Conservation (phyloP, 2,888 invertebrate genomes). For the Leptinotarsa juncta region DNA sequence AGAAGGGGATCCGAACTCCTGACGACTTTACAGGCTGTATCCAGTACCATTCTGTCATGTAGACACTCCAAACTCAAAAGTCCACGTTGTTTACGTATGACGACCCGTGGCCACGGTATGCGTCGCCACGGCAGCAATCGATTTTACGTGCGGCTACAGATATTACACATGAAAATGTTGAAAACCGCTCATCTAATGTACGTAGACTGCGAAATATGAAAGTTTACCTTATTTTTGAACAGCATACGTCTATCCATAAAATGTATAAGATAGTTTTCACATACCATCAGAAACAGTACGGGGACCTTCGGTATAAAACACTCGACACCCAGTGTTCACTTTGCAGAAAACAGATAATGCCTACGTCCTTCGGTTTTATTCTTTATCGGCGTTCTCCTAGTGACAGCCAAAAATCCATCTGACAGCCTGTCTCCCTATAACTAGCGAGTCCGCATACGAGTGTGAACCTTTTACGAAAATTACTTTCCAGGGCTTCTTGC, state of each 20-base stretch:
- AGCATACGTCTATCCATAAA: not conserved
- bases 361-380: conserved; percentile 45
- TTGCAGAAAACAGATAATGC: conserved; percentile 60
- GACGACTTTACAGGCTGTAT: too few relatives aligned
- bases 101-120: too few relatives aligned
- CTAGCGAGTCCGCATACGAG: conserved; percentile 51
- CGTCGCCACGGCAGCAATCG: too few relatives aligned
- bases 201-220: too few relatives aligned
- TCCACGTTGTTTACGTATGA: too few relatives aligned
- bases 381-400: conserved; percentile 51
- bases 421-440: conserved; percentile 60
- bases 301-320: conserved; percentile 44
- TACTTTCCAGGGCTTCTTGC: conserved; percentile 56
- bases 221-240: too few relatives aligned
- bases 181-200: too few relatives aligned
- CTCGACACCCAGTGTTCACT: conserved; percentile 55
- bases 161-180: too few relatives aligned
- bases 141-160: too few relatives aligned
- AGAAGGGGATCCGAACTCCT: too few relatives aligned
- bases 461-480: conserved; percentile 61
- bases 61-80: too few relatives aligned
- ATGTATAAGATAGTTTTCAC: not conserved
- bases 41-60: too few relatives aligned
- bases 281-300: conserved; percentile 23
- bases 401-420: conserved; percentile 61